phyloP scores from a whole-genome alignment of 2,797 vertebrate genomes.

The Gymnopithys bicolor region DNA sequence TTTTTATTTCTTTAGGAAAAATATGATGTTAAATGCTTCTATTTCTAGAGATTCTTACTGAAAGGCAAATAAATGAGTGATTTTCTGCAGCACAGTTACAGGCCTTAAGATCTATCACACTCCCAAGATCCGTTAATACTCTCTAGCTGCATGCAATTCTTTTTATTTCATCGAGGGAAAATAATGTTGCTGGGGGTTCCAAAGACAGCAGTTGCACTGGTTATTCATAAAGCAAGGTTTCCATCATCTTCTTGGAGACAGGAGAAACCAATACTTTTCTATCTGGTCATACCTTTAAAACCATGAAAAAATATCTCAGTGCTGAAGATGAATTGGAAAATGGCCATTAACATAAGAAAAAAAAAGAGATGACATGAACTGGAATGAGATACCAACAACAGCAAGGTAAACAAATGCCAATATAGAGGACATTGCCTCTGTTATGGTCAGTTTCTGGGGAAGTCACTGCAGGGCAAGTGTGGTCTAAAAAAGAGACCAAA shows the following conservation, averaged over 20 bases:
- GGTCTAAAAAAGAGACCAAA: background rate
- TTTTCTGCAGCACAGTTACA: constrained; percentile 5
- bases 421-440: background rate
- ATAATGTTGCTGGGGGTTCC: background rate
- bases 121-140: background rate
- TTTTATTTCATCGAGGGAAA: background rate
- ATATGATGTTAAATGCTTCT: background rate
- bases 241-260: background rate
- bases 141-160: background rate
- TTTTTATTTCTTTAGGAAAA: constrained; percentile 10
- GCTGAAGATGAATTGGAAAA: background rate
- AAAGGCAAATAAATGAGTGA: background rate
- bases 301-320: background rate
- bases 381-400: background rate
- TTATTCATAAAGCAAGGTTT: background rate
- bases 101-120: background rate
- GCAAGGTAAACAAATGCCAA: background rate
- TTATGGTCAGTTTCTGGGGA: background rate
- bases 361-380: background rate
- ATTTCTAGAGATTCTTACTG: background rate
- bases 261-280: background rate
- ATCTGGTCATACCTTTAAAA: background rate
- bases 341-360: background rate
- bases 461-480: background rate
- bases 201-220: background rate